These are phyloP conservation scores for Lagopus leucura DNA, from an alignment of 2,113 vertebrate genomes.

Conservation along the genomic window DNA sequence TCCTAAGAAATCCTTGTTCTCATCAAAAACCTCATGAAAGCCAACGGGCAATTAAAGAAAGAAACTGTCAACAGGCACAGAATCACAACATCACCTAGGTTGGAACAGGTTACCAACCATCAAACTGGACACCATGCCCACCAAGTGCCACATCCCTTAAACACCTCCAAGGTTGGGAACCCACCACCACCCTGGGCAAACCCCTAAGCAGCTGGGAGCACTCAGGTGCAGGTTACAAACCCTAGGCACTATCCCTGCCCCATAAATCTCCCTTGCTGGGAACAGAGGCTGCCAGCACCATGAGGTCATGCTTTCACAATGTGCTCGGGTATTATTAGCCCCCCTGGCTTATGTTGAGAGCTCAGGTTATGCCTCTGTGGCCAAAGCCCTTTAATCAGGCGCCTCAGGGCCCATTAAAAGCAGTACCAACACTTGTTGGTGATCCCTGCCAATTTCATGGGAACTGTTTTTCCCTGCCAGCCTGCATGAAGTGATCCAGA, in stretches of 20 bases:
- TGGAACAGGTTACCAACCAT: not conserved
- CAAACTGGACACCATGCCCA: not conserved
- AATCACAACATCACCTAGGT: too few species aligned
- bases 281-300: not conserved
- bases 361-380: not conserved
- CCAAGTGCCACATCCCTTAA: not conserved
- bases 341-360: not conserved
- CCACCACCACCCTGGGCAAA: not conserved
- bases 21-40: not conserved
- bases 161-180: not conserved
- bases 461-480: not conserved
- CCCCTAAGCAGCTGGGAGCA: not conserved
- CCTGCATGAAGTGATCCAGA: not conserved
- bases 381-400: not conserved
- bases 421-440: not conserved
- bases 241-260: not conserved
- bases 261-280: not conserved
- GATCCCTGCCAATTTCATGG: not conserved
- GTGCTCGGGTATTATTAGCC: not conserved
- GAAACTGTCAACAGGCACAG: not conserved
- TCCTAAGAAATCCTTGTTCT: not conserved
- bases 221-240: not conserved
- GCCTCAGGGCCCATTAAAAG: not conserved
- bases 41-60: not conserved
- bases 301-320: not conserved